These are phyloP conservation scores for Camponotus fellah DNA, from an alignment of 2,888 invertebrate species.

Conservation along the genomic window DNA sequence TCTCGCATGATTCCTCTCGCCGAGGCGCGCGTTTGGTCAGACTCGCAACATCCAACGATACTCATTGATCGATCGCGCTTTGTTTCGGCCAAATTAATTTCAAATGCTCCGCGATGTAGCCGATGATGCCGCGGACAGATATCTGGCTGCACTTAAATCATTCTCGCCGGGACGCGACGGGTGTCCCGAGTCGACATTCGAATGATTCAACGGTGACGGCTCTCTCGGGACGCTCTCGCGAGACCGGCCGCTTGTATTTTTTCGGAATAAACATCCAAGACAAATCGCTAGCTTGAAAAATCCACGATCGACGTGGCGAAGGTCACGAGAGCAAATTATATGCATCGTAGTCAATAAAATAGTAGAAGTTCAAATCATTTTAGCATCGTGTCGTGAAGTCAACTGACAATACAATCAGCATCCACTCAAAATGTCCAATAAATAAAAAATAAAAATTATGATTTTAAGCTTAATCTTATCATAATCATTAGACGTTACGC, in stretches of 20 bases:
- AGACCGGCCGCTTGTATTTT: constrained; percentile 16
- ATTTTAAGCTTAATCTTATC: not conserved
- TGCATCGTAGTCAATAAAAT: not conserved
- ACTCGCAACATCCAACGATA: constrained; percentile 74
- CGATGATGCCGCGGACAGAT: constrained; percentile 70
- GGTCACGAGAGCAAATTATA: not conserved
- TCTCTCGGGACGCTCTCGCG: constrained; percentile 48
- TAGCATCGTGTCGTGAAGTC: not conserved
- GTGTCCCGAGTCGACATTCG: constrained; percentile 60
- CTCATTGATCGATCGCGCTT: constrained; percentile 79
- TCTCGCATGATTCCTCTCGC: constrained; percentile 41
- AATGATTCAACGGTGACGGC: constrained; percentile 53
- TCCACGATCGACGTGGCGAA: not conserved
- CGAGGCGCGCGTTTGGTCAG: constrained; percentile 64
- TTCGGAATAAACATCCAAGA: constrained; percentile 17
- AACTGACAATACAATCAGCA: not conserved
- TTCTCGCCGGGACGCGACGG: constrained; percentile 72
- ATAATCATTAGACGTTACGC: not conserved
- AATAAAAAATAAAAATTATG: not conserved
- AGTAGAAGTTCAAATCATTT: not conserved
- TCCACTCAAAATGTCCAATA: not conserved
- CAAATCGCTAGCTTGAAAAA: not conserved
- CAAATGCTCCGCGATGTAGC: constrained; percentile 68
- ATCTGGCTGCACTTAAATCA: constrained; percentile 67
- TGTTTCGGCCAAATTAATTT: constrained; percentile 79